Percentiles rank a stretch among this genome's conserved stretches.
These are phyloP conservation scores for Scaptomyza tumidula DNA, from an alignment of 2,888 invertebrate species.

Conservation along the genomic window DNA sequence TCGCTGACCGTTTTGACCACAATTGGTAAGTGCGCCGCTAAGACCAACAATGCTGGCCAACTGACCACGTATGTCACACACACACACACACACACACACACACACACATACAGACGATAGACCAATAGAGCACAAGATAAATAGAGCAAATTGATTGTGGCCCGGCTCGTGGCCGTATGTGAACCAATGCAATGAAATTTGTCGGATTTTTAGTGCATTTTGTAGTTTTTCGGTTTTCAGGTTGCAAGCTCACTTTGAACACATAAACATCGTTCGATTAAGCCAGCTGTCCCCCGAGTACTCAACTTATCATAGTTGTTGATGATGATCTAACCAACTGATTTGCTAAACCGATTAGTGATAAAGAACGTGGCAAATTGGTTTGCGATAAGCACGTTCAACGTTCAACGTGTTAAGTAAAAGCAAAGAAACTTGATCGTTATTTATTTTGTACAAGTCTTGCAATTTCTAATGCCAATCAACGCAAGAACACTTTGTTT, in stretches of 20 bases:
- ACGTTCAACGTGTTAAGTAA: neutral
- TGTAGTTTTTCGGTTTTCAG: neutral
- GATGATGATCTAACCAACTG: neutral
- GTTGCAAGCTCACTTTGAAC: too few relatives aligned
- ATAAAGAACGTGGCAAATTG: neutral
- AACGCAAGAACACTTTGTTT: too few relatives aligned
- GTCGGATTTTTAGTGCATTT: conserved; percentile 1
- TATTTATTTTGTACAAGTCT: too few relatives aligned
- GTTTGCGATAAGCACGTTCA: neutral
- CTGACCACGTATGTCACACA: conserved; percentile 25
- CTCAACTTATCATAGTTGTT: neutral
- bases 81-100: conserved; percentile 6
- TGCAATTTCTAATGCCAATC: too few relatives aligned
- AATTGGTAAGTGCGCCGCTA: conserved; percentile 88
- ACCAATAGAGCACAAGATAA: conserved; percentile 1
- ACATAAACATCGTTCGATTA: neutral
- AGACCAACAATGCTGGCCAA: conserved; percentile 13
- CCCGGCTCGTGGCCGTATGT: neutral
- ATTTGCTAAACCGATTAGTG: neutral
- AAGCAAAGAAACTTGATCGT: too few relatives aligned
- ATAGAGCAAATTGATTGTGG: neutral
- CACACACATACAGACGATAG: neutral
- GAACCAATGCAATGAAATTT: neutral
- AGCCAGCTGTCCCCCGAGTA: neutral
- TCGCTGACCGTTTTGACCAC: conserved; percentile 97